phyloP scores from a whole-genome alignment of 2,113 vertebrate species.

The Oreochromis niloticus region DNA sequence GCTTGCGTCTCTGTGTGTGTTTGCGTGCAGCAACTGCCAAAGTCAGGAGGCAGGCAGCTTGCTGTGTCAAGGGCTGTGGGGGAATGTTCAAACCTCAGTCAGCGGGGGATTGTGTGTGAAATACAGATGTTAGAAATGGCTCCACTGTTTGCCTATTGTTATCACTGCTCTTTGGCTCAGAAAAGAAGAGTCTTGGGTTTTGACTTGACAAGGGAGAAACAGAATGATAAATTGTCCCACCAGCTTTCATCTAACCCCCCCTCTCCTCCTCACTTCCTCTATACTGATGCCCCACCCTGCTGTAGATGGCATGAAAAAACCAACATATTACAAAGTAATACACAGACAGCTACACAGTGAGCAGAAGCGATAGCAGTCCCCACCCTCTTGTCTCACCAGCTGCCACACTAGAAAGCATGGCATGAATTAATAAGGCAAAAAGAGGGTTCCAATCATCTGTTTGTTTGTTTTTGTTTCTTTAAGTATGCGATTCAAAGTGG shows the following conservation, averaged over 20 bases:
- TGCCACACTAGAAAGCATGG: conserved; percentile 19
- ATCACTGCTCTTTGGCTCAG: conserved; percentile 31
- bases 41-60: conserved; percentile 43
- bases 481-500: neutral
- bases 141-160: conserved; percentile 51
- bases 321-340: conserved; percentile 48
- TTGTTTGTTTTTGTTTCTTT: neutral
- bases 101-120: conserved; percentile 48
- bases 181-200: conserved; percentile 41
- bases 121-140: conserved; percentile 62
- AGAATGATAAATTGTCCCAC: conserved; percentile 64
- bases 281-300: conserved; percentile 2
- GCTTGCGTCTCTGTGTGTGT: conserved; percentile 24
- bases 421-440: conserved; percentile 31
- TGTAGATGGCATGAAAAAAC: conserved; percentile 37
- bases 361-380: conserved; percentile 19
- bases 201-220: conserved; percentile 63
- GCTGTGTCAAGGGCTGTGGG: conserved; percentile 49
- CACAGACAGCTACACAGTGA: conserved; percentile 43
- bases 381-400: conserved; percentile 33
- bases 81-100: conserved; percentile 52
- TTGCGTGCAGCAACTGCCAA: conserved; percentile 43
- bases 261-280: neutral
- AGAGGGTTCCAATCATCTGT: neutral
- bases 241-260: conserved; percentile 37